Evolutionary conservation across 64 coral and sea anemone species (phyloP).

Genomic region (Anthopleura sola): DNA sequence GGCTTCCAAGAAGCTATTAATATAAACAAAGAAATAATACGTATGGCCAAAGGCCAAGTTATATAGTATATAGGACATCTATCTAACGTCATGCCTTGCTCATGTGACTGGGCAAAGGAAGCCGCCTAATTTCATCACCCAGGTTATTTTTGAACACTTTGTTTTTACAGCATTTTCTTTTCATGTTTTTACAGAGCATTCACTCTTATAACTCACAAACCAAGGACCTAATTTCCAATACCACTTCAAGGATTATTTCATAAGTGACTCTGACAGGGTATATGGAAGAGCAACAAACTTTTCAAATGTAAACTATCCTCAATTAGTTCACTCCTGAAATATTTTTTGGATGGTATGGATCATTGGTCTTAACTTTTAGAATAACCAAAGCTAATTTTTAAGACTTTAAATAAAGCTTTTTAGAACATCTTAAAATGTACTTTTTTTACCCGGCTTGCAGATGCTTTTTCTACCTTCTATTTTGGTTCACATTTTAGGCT

Average conservation of each 20-base stretch:
- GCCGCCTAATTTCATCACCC: neutral
- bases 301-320: too few species aligned
- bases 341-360: too few species aligned
- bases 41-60: constrained; percentile 15
- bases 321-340: too few species aligned
- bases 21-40: neutral
- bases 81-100: neutral
- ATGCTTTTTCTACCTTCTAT: too few species aligned
- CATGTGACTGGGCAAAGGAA: neutral
- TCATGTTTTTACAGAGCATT: neutral
- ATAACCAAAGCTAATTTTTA: neutral
- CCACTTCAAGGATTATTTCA: too few species aligned
- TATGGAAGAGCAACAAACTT: too few species aligned
- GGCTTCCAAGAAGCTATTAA: constrained; percentile 18
- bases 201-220: neutral
- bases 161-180: neutral
- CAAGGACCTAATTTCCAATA: neutral
- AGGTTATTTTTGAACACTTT: neutral
- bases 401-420: neutral
- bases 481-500: too few species aligned
- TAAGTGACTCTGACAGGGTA: too few species aligned
- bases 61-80: neutral
- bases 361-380: too few species aligned
- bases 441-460: too few species aligned
- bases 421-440: too few species aligned